phyloP scores from a whole-genome alignment of 2,888 invertebrate species.

The Drosophila affinis region DNA sequence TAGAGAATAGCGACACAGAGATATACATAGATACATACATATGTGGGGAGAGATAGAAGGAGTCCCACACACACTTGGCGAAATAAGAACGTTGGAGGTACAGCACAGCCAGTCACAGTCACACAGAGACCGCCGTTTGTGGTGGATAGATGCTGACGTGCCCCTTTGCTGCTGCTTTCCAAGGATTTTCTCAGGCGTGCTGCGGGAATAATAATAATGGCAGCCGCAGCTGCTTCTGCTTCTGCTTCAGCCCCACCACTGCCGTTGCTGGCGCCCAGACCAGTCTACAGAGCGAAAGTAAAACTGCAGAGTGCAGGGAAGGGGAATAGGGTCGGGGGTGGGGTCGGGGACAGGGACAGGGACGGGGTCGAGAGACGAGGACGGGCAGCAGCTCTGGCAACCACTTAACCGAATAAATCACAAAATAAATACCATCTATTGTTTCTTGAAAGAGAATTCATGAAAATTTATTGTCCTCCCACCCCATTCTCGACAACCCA shows the following conservation, averaged over 20 bases:
- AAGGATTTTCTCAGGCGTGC: constrained; percentile 58
- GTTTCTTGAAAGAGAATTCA: constrained; percentile 66
- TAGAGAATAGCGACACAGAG: constrained; percentile 1
- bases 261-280: constrained; percentile 8
- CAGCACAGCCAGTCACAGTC: constrained; percentile 34
- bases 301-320: constrained; percentile 46
- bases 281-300: constrained; percentile 33
- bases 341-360: not conserved
- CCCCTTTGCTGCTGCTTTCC: constrained; percentile 41
- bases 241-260: constrained; percentile 22
- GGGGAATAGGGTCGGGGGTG: not conserved
- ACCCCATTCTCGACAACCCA: constrained; percentile 1
- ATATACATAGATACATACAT: not conserved
- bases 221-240: constrained; percentile 37
- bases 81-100: constrained; percentile 64
- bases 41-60: constrained; percentile 7
- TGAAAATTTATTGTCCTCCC: constrained; percentile 67
- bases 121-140: constrained; percentile 46
- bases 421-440: constrained; percentile 76
- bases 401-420: constrained; percentile 74
- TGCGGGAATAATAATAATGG: constrained; percentile 66
- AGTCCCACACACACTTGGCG: constrained; percentile 18
- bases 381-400: constrained; percentile 36
- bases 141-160: constrained; percentile 63
- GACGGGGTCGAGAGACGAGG: not conserved